phyloP scores from a whole-genome alignment of 2,797 vertebrate species.

The Cossypha niveicapilla region DNA sequence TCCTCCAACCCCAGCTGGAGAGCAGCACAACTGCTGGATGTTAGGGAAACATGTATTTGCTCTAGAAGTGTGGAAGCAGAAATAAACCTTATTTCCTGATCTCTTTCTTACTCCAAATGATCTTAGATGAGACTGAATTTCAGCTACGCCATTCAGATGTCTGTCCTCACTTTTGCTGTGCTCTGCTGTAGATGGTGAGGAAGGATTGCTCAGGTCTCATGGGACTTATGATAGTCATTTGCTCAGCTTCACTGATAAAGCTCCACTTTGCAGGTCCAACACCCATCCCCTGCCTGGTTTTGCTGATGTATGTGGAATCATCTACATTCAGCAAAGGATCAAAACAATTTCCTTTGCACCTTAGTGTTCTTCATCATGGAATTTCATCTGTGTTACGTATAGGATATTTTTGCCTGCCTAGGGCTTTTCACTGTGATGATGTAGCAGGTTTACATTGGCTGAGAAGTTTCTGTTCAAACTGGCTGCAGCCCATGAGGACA shows the following conservation, averaged over 20 bases:
- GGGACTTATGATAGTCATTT: background rate
- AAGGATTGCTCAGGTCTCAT: background rate
- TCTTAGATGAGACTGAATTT: background rate
- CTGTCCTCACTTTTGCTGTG: background rate
- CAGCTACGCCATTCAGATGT: background rate
- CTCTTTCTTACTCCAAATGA: background rate
- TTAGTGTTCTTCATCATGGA: background rate
- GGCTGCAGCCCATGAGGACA: background rate
- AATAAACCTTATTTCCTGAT: background rate
- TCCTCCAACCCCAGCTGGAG: background rate
- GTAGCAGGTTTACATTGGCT: background rate
- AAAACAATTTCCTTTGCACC: background rate
- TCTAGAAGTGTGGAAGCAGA: background rate
- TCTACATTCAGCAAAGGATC: background rate
- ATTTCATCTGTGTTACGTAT: background rate
- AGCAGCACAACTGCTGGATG: background rate
- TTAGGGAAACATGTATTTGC: rapidly evolving
- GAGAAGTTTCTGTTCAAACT: background rate
- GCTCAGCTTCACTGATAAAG: background rate
- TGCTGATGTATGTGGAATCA: background rate
- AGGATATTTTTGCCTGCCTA: background rate
- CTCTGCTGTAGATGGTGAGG: background rate
- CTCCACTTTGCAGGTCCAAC: background rate
- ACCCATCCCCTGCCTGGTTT: background rate
- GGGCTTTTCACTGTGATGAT: rapidly evolving